Base-by-base conservation (phyloP, 2,113 vertebrate species). In the Malurus elegans region DNA sequence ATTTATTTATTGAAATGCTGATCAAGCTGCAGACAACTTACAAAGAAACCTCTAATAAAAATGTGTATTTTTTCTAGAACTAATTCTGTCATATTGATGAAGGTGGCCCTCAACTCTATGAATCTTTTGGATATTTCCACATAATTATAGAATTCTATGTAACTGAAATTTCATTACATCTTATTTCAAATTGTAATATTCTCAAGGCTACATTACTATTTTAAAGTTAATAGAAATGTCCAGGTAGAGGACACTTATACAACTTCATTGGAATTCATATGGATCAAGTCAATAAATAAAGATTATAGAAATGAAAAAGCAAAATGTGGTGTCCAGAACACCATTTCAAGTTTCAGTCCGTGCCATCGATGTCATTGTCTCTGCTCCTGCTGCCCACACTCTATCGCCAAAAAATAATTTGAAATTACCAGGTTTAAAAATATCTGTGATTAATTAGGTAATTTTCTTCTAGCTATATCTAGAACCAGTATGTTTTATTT, bases 331-430 rank as follows among this genome's bases (percentile, higher is more conserved):
- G 47, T 18, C 19, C 3, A 16, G 18, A 73, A 54, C 31, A 6
- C 1, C 9, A 31, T 42, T 15, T 42, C 38, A 23, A 38, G 1
- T 20, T 73, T 78, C 65, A 48, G 16, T 60, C 23, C 12, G 6
- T 45, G 18, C 20, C 16, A 18, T 0, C 0, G 18, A 6, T 44
- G 2, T 26, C 2, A 0, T 20, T 25, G 0, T 15, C 4, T 21
- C 5, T 44, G 44, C 19, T 70, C 12, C n/a, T 70, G 4, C 8
- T 47, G 28, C 15, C 12, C 23, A 15, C 16, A 12, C 1, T 2
- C 7, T 47, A 4, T 0, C 3, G 4, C 2, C 2, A 1, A 11
- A 53, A 26, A 72, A 36, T 9, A 82, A 54, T 11, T 57, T 65
- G 28, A 53, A 74, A 80, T 70, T 12, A 23, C 4, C 10, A n/a